Conservation (phyloP, 2,113 vertebrate species). For the Sakesphorus luctuosus region DNA sequence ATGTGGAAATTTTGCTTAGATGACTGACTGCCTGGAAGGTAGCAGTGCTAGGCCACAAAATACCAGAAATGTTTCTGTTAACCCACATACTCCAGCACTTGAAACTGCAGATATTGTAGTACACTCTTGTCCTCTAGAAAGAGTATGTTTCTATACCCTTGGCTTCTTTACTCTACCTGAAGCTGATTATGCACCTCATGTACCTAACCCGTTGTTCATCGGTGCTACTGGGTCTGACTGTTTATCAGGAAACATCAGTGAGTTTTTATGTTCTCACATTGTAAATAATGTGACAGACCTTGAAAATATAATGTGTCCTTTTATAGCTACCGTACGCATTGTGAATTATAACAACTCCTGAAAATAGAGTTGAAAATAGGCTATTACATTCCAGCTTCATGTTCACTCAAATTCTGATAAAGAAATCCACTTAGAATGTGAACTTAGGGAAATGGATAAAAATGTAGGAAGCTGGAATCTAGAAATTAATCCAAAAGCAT, state of each 20-base stretch:
- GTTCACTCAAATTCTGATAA: not conserved
- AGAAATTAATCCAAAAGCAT: slow-evolving; percentile 1
- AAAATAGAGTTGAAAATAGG: slow-evolving; percentile 61
- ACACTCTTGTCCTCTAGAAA: slow-evolving; percentile 29
- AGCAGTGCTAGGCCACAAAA: slow-evolving; percentile 35
- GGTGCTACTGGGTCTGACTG: slow-evolving; percentile 19
- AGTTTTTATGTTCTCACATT: slow-evolving; percentile 43
- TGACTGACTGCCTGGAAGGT: slow-evolving; percentile 71
- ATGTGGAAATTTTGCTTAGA: slow-evolving; percentile 67
- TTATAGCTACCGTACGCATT: slow-evolving; percentile 65
- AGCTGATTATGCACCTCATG: slow-evolving; percentile 20
- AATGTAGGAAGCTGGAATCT: not conserved
- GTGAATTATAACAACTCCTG: slow-evolving; percentile 62
- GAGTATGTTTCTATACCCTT: slow-evolving; percentile 37
- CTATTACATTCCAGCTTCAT: slow-evolving; percentile 17
- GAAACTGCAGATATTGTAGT: not conserved
- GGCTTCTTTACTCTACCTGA: slow-evolving; percentile 30
- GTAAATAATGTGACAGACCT: slow-evolving; percentile 74
- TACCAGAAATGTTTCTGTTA: slow-evolving; percentile 50
- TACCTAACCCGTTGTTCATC: slow-evolving; percentile 10
- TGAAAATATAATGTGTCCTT: slow-evolving; percentile 72
- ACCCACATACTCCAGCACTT: slow-evolving; percentile 15
- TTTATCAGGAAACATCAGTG: slow-evolving; percentile 56
- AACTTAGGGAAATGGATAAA: slow-evolving; percentile 9
- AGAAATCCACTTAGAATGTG: not conserved